Percentiles rank a stretch among this genome's conserved stretches.
phyloP scores from a whole-genome alignment of 1,140 invertebrate genomes.

The Pachyrhynchus sulphureomaculatus region DNA sequence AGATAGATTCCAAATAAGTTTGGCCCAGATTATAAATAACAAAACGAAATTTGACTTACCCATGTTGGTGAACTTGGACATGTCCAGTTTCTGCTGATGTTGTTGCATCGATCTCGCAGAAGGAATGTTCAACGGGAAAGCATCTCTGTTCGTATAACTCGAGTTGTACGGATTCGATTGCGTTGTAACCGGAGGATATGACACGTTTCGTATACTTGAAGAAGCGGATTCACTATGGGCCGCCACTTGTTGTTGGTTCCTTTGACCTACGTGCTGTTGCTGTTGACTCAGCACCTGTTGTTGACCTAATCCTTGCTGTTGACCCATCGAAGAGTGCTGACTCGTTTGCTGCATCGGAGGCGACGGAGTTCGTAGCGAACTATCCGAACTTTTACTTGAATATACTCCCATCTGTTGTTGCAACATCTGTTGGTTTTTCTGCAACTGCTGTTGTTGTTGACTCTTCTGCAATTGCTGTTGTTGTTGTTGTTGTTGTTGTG shows the following conservation, averaged over 20 bases:
- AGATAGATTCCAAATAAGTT: too few relatives aligned
- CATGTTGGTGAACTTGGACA: conserved; percentile 48
- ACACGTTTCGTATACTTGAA: not conserved
- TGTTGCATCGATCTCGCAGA: conserved; percentile 3
- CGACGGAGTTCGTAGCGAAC: conserved; percentile 4
- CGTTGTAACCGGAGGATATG: conserved; percentile 6
- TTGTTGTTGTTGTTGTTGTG: conserved; percentile 5
- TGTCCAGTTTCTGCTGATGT: conserved; percentile 42
- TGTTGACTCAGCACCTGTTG: conserved; percentile 7
- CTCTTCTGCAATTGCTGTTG: not conserved
- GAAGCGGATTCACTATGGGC: not conserved
- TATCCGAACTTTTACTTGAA: not conserved
- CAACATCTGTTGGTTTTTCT: not conserved
- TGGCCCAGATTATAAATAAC: too few relatives aligned
- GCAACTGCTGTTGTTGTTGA: conserved; percentile 3
- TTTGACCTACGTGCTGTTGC: not conserved
- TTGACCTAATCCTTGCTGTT: too few relatives aligned
- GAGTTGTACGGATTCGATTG: not conserved
- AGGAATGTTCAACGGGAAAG: conserved; percentile 33
- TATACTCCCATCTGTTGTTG: conserved; percentile 1
- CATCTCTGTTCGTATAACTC: conserved; percentile 10
- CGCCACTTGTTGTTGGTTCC: not conserved
- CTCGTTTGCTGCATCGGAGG: not conserved
- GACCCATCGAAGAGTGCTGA: not conserved
- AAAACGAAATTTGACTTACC: conserved; percentile 22